A percentile compares a stretch with the other conserved stretches of the same genome.
These are phyloP conservation scores for Ctenomys sociabilis DNA, from an alignment of 2,113 vertebrate genomes.

Conservation along the genomic window DNA sequence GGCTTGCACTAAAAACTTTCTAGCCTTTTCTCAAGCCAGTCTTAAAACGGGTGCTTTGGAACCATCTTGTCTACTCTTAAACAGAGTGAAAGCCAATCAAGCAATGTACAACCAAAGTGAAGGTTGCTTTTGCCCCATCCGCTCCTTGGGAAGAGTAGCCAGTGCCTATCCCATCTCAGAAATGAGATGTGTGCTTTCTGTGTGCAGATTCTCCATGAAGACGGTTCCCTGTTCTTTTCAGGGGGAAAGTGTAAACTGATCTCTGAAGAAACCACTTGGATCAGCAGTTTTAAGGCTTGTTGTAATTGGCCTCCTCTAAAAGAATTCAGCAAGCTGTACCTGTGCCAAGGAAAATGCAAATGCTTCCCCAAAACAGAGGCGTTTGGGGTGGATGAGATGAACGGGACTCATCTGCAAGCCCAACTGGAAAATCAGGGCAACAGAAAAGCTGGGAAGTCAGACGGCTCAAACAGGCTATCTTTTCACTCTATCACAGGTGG, in stretches of 20 bases:
- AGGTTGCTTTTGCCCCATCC: background rate
- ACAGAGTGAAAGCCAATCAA: background rate
- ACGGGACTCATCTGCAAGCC: constrained; percentile 69
- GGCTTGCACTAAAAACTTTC: background rate
- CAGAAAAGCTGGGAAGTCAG: background rate
- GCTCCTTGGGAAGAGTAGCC: background rate
- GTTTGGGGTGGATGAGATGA: constrained; percentile 44
- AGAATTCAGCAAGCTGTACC: constrained; percentile 87
- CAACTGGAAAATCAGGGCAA: background rate
- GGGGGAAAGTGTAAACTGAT: constrained; percentile 86
- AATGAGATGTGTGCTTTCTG: constrained; percentile 50
- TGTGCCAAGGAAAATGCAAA: constrained; percentile 87
- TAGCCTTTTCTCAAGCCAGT: background rate
- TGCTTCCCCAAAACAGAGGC: constrained; percentile 76
- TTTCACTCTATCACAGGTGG: background rate
- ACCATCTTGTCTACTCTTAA: background rate
- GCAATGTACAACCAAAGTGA: background rate
- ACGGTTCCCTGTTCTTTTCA: constrained; percentile 82
- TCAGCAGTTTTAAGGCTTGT: constrained; percentile 87
- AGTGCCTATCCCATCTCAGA: constrained; percentile 77
- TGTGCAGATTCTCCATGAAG: constrained; percentile 74
- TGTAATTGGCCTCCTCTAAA: constrained; percentile 89
- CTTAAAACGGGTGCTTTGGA: background rate
- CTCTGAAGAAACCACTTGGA: constrained; percentile 82
- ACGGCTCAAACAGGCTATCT: background rate